Evolutionary conservation across 2,888 invertebrate genomes (phyloP), one percentile per base, ranked within the genome.

Genomic region (Callyntrura guangdongensis): DNA sequence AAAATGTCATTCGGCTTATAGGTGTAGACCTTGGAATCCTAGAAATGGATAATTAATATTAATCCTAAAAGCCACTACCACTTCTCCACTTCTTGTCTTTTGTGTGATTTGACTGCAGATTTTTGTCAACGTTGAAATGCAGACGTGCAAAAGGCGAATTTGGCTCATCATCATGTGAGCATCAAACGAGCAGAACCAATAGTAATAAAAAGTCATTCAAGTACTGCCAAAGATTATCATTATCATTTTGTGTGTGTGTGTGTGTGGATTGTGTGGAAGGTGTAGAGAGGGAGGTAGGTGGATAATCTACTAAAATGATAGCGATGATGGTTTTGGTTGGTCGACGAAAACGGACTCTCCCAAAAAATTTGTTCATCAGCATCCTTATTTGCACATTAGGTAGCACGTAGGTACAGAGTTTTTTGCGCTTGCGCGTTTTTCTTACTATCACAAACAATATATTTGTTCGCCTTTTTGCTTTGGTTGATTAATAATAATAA

Each of bases 21-120:
- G 67, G 69, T 27, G 67, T 84, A 69, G 91, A 90, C 92, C 92
- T 92, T 92, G 92, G 92, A 90, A 83, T 92, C 85, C 83, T 83
- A 89, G 89, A 92, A 92, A 89, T 91, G 91, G 87, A 86, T 90
- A 92, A 92, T 92, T 91, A 92, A 92, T 92, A 92, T 90, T 90
- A 91, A 89, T 86, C 85, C 86, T 79, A 91, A 81, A 84, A 84
- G 84, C 67, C 36, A 69, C 69, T 14, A 69, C 69, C 67, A 84
- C 49, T 45, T 67, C 67, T 36, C 61, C 6, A 49, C 84, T 83
- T 64, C 49, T 69, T 84, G 59, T 53, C 49, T 84, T 84, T 53
- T 53, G 67, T 84, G 67, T 84, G 84, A 84, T 82, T 82, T 82
- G 82, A 82, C 82, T 82, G 82, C 82, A 82, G 64, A 82, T 82